phyloP scores from a whole-genome alignment of 92 coral and sea anemone genomes.

The Anthopleura xanthogrammica region DNA sequence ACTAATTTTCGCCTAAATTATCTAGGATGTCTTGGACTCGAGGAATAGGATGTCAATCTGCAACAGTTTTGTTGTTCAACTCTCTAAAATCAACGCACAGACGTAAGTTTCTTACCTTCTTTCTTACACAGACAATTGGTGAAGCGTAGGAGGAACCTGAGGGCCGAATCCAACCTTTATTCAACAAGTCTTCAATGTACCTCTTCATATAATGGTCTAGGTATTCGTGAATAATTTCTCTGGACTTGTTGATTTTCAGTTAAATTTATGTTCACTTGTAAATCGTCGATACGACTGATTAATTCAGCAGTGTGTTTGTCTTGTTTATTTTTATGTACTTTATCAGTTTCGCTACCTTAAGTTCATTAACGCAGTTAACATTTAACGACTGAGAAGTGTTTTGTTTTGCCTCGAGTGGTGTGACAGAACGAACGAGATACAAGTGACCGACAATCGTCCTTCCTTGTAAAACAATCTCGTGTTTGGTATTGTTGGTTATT shows the following conservation, averaged over 20 bases:
- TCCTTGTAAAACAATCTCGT: constrained; percentile 44
- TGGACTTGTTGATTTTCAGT: constrained; percentile 51
- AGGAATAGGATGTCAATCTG: constrained; percentile 45
- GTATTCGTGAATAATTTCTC: constrained; percentile 40
- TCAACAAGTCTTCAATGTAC: constrained; percentile 42
- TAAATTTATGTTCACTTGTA: constrained; percentile 44
- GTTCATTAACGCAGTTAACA: constrained; percentile 16
- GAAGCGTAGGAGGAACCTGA: constrained; percentile 52
- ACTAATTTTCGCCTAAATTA: background rate
- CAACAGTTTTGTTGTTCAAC: constrained; percentile 38
- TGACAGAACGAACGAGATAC: constrained; percentile 52
- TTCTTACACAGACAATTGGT: constrained; percentile 35
- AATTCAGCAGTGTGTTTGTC: constrained; percentile 15
- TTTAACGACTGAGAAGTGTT: constrained; percentile 6
- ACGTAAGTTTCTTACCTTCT: constrained; percentile 36
- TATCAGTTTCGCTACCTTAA: constrained; percentile 9
- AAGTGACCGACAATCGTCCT: constrained; percentile 46
- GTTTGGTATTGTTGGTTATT: constrained; percentile 50
- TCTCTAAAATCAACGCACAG: constrained; percentile 43
- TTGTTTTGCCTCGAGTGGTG: constrained; percentile 42
- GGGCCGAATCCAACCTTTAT: constrained; percentile 45
- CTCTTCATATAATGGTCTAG: constrained; percentile 53
- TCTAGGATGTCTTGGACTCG: constrained; percentile 28
- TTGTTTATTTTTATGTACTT: constrained; percentile 17
- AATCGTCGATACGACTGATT: constrained; percentile 41